phyloP scores from a whole-genome alignment of 2,113 vertebrate genomes.

The Sander vitreus region DNA sequence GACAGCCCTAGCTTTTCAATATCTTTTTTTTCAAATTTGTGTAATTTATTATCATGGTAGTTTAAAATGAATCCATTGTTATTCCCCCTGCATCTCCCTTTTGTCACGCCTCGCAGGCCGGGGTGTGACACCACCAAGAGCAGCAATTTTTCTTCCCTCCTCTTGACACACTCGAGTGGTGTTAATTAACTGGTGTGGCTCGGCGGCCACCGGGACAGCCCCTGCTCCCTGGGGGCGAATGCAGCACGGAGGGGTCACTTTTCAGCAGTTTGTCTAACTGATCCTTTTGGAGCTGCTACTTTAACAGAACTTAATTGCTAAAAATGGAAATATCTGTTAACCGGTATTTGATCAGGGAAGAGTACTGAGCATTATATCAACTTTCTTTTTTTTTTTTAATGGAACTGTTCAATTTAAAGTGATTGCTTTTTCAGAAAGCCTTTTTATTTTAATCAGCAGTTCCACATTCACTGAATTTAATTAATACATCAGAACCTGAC shows the following conservation, averaged over 20 bases:
- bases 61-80: conserved; percentile 34
- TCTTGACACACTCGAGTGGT: conserved; percentile 65
- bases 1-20: conserved; percentile 27
- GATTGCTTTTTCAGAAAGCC: background rate
- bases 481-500: conserved; percentile 9
- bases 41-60: conserved; percentile 25
- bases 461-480: background rate
- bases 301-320: background rate
- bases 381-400: background rate
- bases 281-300: conserved; percentile 11
- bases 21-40: background rate
- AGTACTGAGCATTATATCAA: background rate
- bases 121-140: conserved; percentile 35
- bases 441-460: conserved; percentile 23
- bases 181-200: conserved; percentile 69
- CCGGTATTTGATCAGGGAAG: background rate
- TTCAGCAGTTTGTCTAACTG: conserved; percentile 29
- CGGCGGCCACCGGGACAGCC: conserved; percentile 31
- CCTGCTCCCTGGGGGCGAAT: conserved; percentile 24
- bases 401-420: background rate
- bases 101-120: conserved; percentile 37
- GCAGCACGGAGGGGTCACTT: conserved; percentile 27
- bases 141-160: conserved; percentile 53
- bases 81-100: conserved; percentile 39
- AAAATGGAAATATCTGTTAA: background rate